A percentile compares a stretch with the other conserved stretches of the same genome.
phyloP scores from a whole-genome alignment of 2,888 invertebrate species.

The Ferdinandea cuprea region DNA sequence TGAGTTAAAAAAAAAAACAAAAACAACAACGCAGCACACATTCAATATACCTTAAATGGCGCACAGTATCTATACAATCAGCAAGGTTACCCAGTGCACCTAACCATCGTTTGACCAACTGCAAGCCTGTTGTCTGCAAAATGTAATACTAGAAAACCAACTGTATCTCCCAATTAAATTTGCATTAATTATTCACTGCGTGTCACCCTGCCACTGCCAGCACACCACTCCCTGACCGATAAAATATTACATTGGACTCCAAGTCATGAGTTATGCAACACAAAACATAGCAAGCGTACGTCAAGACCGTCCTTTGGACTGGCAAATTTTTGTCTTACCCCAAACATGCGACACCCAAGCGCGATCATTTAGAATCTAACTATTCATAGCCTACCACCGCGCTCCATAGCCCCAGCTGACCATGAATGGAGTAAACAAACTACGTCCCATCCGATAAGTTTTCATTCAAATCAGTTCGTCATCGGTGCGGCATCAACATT shows the following conservation, averaged over 20 bases:
- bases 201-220: slow-evolving; percentile 5
- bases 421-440: slow-evolving; percentile 63
- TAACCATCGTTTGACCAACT: slow-evolving; percentile 26
- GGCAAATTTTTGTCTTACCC: slow-evolving; percentile 17
- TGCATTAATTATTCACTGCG: slow-evolving; percentile 25
- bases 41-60: background rate
- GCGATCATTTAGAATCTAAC: background rate
- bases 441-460: slow-evolving; percentile 46
- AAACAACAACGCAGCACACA: background rate
- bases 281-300: slow-evolving; percentile 17
- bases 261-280: slow-evolving; percentile 35
- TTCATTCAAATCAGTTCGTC: slow-evolving; percentile 60
- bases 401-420: slow-evolving; percentile 48
- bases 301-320: slow-evolving; percentile 39
- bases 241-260: slow-evolving; percentile 30
- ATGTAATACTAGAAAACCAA: background rate
- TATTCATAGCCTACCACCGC: background rate
- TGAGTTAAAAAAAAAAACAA: background rate
- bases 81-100: slow-evolving; percentile 66
- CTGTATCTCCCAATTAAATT: background rate
- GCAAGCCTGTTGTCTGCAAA: slow-evolving; percentile 1
- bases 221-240: slow-evolving; percentile 55
- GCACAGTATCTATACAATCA: background rate
- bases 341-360: slow-evolving; percentile 41
- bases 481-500: slow-evolving; percentile 56